A percentile compares a stretch with the other conserved stretches of the same genome.
phyloP scores from a whole-genome alignment of 1,140 invertebrate genomes.

The Trichonephila clavata region DNA sequence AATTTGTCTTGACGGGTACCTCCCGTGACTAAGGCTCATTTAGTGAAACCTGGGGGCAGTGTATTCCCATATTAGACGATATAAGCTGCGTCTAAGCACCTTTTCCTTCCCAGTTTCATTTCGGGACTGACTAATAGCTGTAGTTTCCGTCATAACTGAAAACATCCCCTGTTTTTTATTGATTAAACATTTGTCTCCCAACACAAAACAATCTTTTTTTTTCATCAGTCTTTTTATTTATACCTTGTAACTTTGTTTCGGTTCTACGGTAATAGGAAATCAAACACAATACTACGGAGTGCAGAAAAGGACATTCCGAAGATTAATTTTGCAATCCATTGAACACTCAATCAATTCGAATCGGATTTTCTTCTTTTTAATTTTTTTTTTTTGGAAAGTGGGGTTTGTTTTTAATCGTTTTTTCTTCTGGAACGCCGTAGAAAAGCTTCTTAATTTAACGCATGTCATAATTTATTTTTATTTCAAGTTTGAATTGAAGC shows the following conservation, averaged over 20 bases:
- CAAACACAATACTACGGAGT: conserved; percentile 11
- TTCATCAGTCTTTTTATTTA: conserved; percentile 42
- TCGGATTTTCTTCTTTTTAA: not conserved
- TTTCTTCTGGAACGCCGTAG: no score
- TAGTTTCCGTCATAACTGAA: conserved; percentile 74
- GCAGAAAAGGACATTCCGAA: not conserved
- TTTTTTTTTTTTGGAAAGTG: no score
- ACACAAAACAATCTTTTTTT: conserved; percentile 60
- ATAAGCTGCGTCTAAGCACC: conserved; percentile 72
- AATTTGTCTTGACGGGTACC: conserved; percentile 69
- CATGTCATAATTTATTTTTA: no score
- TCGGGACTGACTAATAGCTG: conserved; percentile 71
- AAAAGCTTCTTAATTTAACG: no score
- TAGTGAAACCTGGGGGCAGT: conserved; percentile 46
- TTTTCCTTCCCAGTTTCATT: conserved; percentile 67
- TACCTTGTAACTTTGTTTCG: conserved; percentile 48
- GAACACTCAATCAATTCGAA: conserved; percentile 18
- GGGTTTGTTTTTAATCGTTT: no score
- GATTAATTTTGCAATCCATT: conserved; percentile 20
- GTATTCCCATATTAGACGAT: conserved; percentile 73
- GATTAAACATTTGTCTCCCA: conserved; percentile 71
- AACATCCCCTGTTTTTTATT: conserved; percentile 70
- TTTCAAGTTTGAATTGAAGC: no score
- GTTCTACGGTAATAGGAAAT: conserved; percentile 48
- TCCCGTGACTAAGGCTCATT: conserved; percentile 73